phyloP scores from a whole-genome alignment of 2,797 vertebrate species.

The Peromyscus attwateri region DNA sequence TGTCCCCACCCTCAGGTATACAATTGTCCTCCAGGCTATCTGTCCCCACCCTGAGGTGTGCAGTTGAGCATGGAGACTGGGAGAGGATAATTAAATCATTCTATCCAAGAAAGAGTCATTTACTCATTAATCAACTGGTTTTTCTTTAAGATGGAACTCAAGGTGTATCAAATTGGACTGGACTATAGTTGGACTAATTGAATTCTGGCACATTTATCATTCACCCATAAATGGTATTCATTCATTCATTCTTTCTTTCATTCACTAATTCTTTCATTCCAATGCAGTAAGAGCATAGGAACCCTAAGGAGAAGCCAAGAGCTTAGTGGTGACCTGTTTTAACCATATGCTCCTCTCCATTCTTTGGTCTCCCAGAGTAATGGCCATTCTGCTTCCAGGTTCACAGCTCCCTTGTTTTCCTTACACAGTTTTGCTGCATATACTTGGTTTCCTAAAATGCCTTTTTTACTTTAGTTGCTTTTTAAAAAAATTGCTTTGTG shows the following conservation, averaged over 20 bases:
- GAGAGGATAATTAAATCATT: not conserved
- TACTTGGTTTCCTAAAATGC: not conserved
- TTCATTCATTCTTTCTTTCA: not conserved
- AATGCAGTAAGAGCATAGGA: not conserved
- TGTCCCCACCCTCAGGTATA: not conserved
- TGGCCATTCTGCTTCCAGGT: too few relatives aligned
- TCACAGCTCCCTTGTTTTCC: not conserved
- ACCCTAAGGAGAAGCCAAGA: not conserved
- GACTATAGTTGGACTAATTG: not conserved
- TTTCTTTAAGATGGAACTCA: not conserved
- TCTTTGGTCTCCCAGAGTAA: not conserved
- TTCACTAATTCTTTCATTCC: not conserved
- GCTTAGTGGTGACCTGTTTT: not conserved
- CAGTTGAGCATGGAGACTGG: not conserved
- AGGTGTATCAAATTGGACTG: not conserved
- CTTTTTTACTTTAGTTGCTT: not conserved
- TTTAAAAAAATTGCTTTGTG: not conserved
- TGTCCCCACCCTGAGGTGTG: not conserved
- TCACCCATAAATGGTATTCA: not conserved
- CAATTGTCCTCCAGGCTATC: not conserved
- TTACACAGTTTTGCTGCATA: not conserved
- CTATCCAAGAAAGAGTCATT: not conserved
- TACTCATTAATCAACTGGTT: not conserved
- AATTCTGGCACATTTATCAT: not conserved
- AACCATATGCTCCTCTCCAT: fast-evolving